Percentiles rank a stretch among this genome's conserved stretches.
Conservation (phyloP, 1,140 invertebrate genomes). For the Dufourea novaeangliae region DNA sequence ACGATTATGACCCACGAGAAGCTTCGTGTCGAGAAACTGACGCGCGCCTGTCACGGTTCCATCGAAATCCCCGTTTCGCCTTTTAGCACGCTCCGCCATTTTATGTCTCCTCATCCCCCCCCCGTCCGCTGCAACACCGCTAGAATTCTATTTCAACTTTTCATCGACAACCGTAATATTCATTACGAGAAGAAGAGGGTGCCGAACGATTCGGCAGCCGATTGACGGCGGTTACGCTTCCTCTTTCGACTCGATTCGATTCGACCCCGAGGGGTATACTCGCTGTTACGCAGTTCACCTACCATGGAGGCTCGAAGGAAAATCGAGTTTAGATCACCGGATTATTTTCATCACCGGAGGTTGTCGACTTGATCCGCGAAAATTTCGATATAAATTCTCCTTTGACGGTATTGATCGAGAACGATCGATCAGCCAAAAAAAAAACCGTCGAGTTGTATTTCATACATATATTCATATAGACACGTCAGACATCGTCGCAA, state of each 20-base stretch:
- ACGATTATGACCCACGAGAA: slow-evolving; percentile 17
- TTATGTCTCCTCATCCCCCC: too few species aligned
- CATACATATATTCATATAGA: slow-evolving; percentile 43
- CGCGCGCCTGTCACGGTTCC: slow-evolving; percentile 1
- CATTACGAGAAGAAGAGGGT: not conserved
- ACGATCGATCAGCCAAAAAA: slow-evolving; percentile 31
- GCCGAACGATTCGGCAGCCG: not conserved
- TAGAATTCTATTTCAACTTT: not conserved
- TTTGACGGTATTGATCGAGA: not conserved
- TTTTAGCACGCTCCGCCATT: not conserved
- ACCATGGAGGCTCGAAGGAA: too few species aligned
- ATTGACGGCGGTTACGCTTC: not conserved
- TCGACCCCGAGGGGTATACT: not conserved
- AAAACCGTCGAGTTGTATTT: slow-evolving; percentile 22
- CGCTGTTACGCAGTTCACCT: too few species aligned
- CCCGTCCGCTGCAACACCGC: too few species aligned
- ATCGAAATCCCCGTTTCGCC: slow-evolving; percentile 19
- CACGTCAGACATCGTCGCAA: not conserved
- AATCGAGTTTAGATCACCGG: too few species aligned
- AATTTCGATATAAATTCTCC: slow-evolving; percentile 45
- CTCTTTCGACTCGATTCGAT: not conserved
- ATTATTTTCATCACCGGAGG: not conserved
- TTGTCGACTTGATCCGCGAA: slow-evolving; percentile 2
- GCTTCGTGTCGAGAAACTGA: slow-evolving; percentile 15
- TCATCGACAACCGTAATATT: not conserved